A percentile compares a stretch with the other conserved stretches of the same genome.
Evolutionary conservation across 2,113 vertebrate genomes (phyloP).

Genomic region (Echinops telfairi): DNA sequence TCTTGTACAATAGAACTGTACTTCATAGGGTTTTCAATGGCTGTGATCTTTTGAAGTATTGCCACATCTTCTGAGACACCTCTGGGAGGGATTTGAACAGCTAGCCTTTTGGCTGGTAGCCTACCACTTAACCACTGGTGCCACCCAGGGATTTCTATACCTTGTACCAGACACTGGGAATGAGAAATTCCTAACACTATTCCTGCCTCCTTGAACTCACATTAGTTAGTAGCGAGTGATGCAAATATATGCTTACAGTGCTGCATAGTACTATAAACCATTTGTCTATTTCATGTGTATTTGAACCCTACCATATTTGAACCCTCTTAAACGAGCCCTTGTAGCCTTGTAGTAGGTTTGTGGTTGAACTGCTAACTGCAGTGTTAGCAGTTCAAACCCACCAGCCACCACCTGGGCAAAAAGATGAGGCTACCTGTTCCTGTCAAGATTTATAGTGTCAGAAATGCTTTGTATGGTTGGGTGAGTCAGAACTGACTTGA

Average conservation of each 20-base stretch:
- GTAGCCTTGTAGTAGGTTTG: not conserved
- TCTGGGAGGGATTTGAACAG: not conserved
- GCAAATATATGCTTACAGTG: not conserved
- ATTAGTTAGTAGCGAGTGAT: not conserved
- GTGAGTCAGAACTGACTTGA: not conserved
- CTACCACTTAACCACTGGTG: not conserved
- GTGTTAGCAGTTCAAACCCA: not conserved
- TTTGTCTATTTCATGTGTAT: not conserved
- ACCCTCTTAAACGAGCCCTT: not conserved
- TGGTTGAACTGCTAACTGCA: not conserved
- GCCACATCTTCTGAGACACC: not conserved
- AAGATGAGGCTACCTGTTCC: not conserved
- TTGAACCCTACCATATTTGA: not conserved
- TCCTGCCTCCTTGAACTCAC: not conserved
- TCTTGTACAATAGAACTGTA: not conserved
- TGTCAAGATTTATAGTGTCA: not conserved
- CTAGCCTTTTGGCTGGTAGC: not conserved
- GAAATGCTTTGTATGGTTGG: too few relatives aligned
- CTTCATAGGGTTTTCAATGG: not conserved
- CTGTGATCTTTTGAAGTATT: not conserved
- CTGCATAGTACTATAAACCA: not conserved
- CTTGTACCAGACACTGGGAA: not conserved
- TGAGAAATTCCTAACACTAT: not conserved
- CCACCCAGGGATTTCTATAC: not conserved
- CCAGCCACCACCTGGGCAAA: not conserved